Evolutionary conservation across 1,140 invertebrate species (phyloP), one percentile per base, ranked within the genome.

Genomic region (Ceratina australensis): DNA sequence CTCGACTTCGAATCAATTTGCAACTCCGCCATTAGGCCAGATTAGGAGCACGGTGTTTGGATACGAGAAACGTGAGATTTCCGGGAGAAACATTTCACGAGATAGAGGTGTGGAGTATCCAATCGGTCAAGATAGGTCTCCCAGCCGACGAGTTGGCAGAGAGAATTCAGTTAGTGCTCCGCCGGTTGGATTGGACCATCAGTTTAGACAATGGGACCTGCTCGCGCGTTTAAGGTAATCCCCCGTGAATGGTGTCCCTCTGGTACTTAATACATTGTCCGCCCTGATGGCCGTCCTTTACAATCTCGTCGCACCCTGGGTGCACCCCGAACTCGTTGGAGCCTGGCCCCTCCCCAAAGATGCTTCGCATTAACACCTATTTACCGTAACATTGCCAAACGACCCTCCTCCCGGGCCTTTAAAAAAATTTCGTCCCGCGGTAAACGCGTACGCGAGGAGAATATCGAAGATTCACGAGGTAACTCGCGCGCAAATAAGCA

Each of bases 251-350:
- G 81, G 88, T 90, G 87, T 90, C 87, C 88, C 89, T 88, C 76
- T 84, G 86, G 85, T 89, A 90, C 89, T 90, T 90, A 89, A 90
- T 90, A 89, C 89, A 90, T 90, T 90, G 88, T 90, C 88, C 89
- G 78, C 84, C 82, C 85, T 88, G 84, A 89, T 89, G 86, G 83
- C 84, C 84, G 81, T 89, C 89, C 89, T 90, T 90, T 89, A 90
- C 86, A 90, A 89, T 87, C 88, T 88, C 85, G 82, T 88, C 82
- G 80, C 78, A 81, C 33, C 33, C 33, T 42, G 65, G 68, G 72
- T 61, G 67, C 68, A 85, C 81, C 80, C 82, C 82, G 67, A 54
- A 56, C 24, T 63, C 67, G 57, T 80, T 26, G 78, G 22, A 80
- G 57, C 33, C 73, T 22, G 42, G 50, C 65, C 65, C 81, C 66